These are phyloP conservation scores for Macroglossus sobrinus DNA, from an alignment of 2,113 vertebrate species.

Conservation along the genomic window DNA sequence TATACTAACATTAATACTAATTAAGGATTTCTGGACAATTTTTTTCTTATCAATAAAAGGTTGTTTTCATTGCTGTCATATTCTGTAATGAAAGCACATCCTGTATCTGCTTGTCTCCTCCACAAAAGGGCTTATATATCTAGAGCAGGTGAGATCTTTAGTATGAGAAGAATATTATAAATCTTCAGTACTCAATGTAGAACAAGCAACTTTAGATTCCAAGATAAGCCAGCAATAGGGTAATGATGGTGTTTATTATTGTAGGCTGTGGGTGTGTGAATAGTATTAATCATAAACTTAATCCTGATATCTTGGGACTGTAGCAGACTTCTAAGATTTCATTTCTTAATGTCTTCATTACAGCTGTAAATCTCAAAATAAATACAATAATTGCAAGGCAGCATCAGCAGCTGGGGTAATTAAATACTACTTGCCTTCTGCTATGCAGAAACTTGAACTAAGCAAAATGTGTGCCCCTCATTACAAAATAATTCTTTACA, in stretches of 20 bases:
- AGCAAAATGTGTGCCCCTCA: background rate
- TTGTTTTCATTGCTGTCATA: background rate
- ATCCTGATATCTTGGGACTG: background rate
- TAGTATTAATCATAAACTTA: conserved; percentile 11
- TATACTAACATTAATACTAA: background rate
- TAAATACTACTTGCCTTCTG: conserved; percentile 41
- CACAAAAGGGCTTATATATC: background rate
- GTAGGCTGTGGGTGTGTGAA: background rate
- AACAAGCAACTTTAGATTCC: background rate
- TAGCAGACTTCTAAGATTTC: conserved; percentile 15
- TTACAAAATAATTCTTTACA: background rate
- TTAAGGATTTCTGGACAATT: background rate
- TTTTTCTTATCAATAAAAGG: background rate
- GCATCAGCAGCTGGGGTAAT: conserved; percentile 25
- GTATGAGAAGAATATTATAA: background rate
- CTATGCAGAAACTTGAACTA: background rate
- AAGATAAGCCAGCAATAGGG: background rate
- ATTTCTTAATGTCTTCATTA: conserved; percentile 12
- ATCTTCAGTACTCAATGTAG: background rate
- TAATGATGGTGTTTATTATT: background rate
- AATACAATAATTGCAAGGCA: conserved; percentile 33
- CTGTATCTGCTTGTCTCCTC: background rate
- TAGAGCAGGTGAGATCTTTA: background rate
- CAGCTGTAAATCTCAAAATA: conserved; percentile 47
- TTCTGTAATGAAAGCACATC: background rate